Percentiles rank a stretch among this genome's conserved stretches.
Conservation (phyloP, 1,140 invertebrate genomes). For the Scaptomyza graminum region DNA sequence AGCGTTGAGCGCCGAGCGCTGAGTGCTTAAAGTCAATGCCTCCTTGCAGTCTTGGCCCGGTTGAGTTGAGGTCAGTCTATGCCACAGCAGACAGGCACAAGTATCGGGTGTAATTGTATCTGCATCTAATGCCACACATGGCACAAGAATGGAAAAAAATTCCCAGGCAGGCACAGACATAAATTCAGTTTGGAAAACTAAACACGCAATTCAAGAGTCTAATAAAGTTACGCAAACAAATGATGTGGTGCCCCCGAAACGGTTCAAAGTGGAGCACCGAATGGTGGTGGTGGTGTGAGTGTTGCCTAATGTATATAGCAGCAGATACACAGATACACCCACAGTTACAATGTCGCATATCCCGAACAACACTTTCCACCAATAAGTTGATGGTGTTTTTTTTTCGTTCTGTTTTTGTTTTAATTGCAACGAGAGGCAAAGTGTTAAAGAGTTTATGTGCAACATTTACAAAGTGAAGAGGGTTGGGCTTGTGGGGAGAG, state of each 20-base stretch:
- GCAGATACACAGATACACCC: slow-evolving; percentile 38
- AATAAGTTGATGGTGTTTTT: slow-evolving; percentile 68
- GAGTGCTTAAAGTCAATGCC: slow-evolving; percentile 26
- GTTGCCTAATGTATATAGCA: slow-evolving; percentile 64
- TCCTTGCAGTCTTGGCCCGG: neutral
- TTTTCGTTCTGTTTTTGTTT: slow-evolving; percentile 40
- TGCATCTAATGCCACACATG: slow-evolving; percentile 57
- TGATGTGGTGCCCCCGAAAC: slow-evolving; percentile 77
- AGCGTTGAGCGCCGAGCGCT: slow-evolving; percentile 1
- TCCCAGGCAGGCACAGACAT: slow-evolving; percentile 45
- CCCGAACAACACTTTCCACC: slow-evolving; percentile 61
- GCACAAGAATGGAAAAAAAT: neutral
- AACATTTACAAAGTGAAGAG: slow-evolving; percentile 67
- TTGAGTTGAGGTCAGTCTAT: neutral
- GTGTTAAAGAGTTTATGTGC: slow-evolving; percentile 84
- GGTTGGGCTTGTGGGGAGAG: neutral
- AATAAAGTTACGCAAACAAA: slow-evolving; percentile 83
- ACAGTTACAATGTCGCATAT: slow-evolving; percentile 63
- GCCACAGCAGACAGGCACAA: slow-evolving; percentile 13
- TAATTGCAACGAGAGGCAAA: slow-evolving; percentile 81
- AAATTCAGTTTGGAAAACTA: slow-evolving; percentile 74
- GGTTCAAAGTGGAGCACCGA: slow-evolving; percentile 67
- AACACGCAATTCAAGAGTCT: slow-evolving; percentile 81
- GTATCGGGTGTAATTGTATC: neutral
- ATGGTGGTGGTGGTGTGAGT: neutral